These are phyloP conservation scores for Amblyraja radiata DNA, from an alignment of 2,797 vertebrate species.

Conservation along the genomic window DNA sequence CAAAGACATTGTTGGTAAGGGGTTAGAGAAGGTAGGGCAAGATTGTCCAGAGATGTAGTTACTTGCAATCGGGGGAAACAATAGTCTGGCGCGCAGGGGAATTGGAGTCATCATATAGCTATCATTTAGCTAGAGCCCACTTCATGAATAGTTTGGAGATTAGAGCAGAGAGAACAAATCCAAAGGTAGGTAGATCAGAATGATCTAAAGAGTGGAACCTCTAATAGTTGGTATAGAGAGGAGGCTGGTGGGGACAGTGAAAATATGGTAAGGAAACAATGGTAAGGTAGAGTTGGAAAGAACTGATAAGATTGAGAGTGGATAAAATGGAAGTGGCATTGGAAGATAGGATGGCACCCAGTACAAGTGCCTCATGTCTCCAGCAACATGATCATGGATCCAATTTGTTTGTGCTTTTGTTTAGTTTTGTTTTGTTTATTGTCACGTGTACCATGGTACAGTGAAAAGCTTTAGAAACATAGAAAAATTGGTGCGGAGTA, in stretches of 20 bases:
- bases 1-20: neutral
- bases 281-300: neutral
- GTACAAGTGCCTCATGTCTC: neutral
- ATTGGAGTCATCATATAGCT: too few species aligned
- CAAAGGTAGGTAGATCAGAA: neutral
- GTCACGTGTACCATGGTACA: too few species aligned
- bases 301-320: neutral
- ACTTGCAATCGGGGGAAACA: neutral
- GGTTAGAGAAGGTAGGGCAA: neutral
- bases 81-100: neutral
- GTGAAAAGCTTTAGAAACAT: too few species aligned
- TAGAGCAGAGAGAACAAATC: neutral
- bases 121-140: neutral
- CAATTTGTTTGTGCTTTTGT: neutral
- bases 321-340: neutral
- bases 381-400: neutral
- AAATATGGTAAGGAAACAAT: neutral
- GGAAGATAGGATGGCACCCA: neutral
- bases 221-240: too few species aligned
- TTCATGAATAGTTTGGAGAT: neutral
- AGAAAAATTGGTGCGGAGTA: too few species aligned
- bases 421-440: too few species aligned
- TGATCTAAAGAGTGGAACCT: too few species aligned
- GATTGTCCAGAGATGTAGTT: neutral
- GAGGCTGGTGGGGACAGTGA: neutral